Evolutionary conservation across 1,140 invertebrate species (phyloP), one percentile per base, ranked within the genome.

Genomic region (Spodoptera litura): DNA sequence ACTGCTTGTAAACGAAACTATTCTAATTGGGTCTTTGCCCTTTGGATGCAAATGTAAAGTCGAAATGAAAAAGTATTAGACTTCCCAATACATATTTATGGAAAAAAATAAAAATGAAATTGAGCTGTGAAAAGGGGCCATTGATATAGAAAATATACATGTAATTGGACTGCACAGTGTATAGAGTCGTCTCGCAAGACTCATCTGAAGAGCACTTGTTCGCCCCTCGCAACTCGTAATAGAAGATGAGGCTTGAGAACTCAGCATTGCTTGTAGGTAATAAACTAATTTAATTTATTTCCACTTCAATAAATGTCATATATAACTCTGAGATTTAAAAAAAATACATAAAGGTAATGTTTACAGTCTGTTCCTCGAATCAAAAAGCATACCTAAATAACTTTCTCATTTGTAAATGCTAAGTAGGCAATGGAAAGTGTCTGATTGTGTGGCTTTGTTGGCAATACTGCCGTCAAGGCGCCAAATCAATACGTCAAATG

Each of bases 331-430:
- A 44, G 38, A 44, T 44, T 31, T 31, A 31, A 31, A 31, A 44
- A 44, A 44, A 8, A 5, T 5, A 44, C 38, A 44, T 5, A 31
- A 31, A 31, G 31, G 31, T 31, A 31, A 10, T 44, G 38, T 44
- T 44, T 9, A 44, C 38, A 44, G 38, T 2, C 13, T n/a, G n/a
- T 49, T 66, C 20, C 38, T 15, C 62, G 15, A 66, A 66, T 66
- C 38, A 49, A 38, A 59, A 44, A 20, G 71, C 20, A n/a, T 51
- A 44, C 9, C 38, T 44, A 44, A 38, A 8, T 38, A 73, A 74
- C 71, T 74, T 74, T 74, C 71, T 74, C 56, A 61, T 74, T 74
- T 74, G 71, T 49, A 53, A 73, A 8, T 44, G 71, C 71, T 74
- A 74, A 74, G 56, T 74, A 61, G 71, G 56, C 12, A 74, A 61